These are phyloP conservation scores for Oryzias curvinotus DNA, from an alignment of 2,113 vertebrate genomes.

Conservation along the genomic window DNA sequence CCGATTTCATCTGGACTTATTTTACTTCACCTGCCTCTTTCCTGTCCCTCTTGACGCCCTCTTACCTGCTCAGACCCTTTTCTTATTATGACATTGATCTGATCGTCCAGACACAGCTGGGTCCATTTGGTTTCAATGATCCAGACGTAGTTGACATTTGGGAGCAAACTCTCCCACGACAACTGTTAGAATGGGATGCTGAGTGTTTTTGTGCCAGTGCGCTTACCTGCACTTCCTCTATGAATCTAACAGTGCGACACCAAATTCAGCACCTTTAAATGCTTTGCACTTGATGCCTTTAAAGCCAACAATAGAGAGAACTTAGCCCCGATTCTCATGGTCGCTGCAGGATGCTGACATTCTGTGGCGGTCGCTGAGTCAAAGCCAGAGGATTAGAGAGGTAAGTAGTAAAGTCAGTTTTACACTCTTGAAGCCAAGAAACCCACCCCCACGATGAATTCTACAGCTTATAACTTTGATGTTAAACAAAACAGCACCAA, in stretches of 20 bases:
- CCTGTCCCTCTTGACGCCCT: no score
- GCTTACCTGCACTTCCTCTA: conserved; percentile 38
- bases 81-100: conserved; percentile 1
- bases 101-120: conserved; percentile 34
- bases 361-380: conserved; percentile 30
- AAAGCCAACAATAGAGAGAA: conserved; percentile 53
- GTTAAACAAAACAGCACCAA: no score
- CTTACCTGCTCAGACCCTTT: no score
- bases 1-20: no score
- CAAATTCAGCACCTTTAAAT: conserved; percentile 72
- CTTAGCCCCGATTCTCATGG: conserved; percentile 50
- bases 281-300: conserved; percentile 63
- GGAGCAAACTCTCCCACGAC: conserved; percentile 65
- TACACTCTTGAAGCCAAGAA: not conserved
- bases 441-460: not conserved
- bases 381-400: not conserved
- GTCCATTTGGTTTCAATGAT: conserved; percentile 65
- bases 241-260: conserved; percentile 55
- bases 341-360: conserved; percentile 56
- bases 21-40: no score
- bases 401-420: not conserved
- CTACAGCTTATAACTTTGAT: not conserved
- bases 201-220: conserved; percentile 17
- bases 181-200: conserved; percentile 60
- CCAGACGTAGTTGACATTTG: conserved; percentile 80